phyloP scores from a whole-genome alignment of 2,888 invertebrate genomes.

The Halictus ligatus region DNA sequence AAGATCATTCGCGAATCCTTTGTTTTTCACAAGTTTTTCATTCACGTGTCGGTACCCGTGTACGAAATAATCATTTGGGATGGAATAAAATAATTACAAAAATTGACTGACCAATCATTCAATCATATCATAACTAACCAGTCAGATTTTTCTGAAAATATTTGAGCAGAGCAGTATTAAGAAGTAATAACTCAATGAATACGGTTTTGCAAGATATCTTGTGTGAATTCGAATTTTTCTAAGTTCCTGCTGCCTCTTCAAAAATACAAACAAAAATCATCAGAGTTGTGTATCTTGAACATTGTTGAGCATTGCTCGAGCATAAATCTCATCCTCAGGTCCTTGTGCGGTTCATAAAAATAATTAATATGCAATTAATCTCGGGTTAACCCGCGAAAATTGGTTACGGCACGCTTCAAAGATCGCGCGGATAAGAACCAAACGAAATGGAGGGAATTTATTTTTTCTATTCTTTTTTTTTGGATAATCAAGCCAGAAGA shows the following conservation, averaged over 20 bases:
- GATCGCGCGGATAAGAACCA: not conserved
- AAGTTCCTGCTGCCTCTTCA: too few species aligned
- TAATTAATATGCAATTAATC: slow-evolving; percentile 2
- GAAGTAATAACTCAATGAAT: too few species aligned
- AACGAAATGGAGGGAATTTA: not conserved
- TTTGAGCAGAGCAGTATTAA: too few species aligned
- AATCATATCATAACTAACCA: not conserved
- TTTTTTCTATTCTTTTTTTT: not conserved
- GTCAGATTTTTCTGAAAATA: not conserved
- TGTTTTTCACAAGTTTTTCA: not conserved
- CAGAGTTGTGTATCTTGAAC: not conserved
- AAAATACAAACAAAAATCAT: too few species aligned
- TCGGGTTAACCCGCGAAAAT: not conserved
- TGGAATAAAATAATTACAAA: not conserved
- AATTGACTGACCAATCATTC: not conserved
- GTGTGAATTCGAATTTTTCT: too few species aligned
- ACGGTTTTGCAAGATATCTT: too few species aligned
- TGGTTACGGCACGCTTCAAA: not conserved
- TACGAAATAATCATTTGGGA: not conserved
- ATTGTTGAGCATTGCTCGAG: not conserved
- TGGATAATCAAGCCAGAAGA: not conserved
- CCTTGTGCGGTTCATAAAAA: slow-evolving; percentile 1
- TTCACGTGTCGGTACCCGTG: not conserved
- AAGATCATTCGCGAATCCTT: not conserved
- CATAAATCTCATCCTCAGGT: not conserved